A percentile compares a stretch with the other conserved stretches of the same genome.
Conservation (phyloP, 2,113 vertebrate genomes). For the Mesocricetus auratus region DNA sequence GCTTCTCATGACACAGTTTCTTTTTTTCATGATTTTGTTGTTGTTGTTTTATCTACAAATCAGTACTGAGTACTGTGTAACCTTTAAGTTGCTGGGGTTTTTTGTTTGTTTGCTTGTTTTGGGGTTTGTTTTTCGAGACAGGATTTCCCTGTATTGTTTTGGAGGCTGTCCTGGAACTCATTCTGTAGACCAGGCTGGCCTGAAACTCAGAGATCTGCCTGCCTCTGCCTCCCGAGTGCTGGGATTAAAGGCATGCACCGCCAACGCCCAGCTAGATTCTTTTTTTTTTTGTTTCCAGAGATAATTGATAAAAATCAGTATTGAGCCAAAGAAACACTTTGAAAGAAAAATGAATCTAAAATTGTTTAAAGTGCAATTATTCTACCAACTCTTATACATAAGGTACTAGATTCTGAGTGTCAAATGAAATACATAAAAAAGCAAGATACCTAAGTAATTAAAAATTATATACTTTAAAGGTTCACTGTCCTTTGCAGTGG, state of each 20-base stretch:
- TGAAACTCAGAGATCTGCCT: too few relatives aligned
- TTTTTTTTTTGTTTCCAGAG: too few relatives aligned
- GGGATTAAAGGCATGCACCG: too few relatives aligned
- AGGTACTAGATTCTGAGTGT: not conserved
- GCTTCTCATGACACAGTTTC: not conserved
- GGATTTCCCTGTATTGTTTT: too few relatives aligned
- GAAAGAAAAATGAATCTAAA: not conserved
- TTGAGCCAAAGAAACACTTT: not conserved
- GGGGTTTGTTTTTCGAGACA: too few relatives aligned
- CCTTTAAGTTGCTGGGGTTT: not conserved
- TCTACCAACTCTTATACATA: not conserved
- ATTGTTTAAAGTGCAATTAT: not conserved
- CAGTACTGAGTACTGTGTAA: not conserved
- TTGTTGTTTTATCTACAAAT: not conserved
- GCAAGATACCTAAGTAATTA: not conserved
- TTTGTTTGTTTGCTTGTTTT: too few relatives aligned
- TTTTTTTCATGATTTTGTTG: not conserved
- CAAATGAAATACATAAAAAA: not conserved
- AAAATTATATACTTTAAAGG: not conserved
- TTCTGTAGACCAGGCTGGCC: too few relatives aligned
- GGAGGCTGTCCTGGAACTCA: too few relatives aligned
- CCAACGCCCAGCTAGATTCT: too few relatives aligned
- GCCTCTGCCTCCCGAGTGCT: too few relatives aligned
- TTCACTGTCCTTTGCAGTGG: not conserved
- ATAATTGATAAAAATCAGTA: not conserved